phyloP scores from a whole-genome alignment of 2,797 vertebrate species.

The Nannoperca australis region DNA sequence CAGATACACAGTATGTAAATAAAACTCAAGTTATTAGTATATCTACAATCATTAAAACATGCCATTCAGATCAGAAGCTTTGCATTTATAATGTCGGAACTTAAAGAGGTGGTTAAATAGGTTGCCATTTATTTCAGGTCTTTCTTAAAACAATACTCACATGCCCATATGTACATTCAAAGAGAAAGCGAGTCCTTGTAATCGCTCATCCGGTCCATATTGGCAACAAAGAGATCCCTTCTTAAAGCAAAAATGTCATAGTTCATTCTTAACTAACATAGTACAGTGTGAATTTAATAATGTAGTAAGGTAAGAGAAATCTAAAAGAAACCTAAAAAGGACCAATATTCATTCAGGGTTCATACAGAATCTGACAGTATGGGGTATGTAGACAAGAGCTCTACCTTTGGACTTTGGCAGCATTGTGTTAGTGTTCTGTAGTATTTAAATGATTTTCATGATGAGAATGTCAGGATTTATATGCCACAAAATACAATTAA shows the following conservation, averaged over 20 bases:
- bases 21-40: not conserved
- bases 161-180: too few species aligned
- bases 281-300: not conserved
- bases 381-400: not conserved
- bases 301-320: not conserved
- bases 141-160: too few species aligned
- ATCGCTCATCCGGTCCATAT: too few species aligned
- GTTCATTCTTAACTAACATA: not conserved
- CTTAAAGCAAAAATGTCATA: not conserved
- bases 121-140: too few species aligned
- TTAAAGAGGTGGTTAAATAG: not conserved
- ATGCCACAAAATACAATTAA: conserved; percentile 6
- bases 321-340: not conserved
- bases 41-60: not conserved
- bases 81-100: not conserved
- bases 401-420: not conserved
- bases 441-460: not conserved
- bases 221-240: too few species aligned
- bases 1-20: not conserved
- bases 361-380: not conserved
- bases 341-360: not conserved
- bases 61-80: not conserved
- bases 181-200: too few species aligned
- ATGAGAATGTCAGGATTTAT: not conserved
- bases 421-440: not conserved